phyloP scores from a whole-genome alignment of 2,888 invertebrate species.

The Xanthorhoe designata region DNA sequence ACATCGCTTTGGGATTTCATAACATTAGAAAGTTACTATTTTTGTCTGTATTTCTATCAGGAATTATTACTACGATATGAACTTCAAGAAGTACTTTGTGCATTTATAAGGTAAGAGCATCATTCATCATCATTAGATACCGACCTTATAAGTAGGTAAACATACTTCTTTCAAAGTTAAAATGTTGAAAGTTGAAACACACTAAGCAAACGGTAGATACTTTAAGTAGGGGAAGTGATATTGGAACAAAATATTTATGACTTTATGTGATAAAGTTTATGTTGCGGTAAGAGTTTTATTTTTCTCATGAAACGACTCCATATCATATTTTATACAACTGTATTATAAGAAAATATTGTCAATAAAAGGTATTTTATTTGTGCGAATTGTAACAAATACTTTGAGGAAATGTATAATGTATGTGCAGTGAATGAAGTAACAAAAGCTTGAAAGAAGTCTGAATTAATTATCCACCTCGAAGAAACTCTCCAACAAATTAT shows the following conservation, averaged over 20 bases:
- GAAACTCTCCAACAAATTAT: conserved; percentile 18
- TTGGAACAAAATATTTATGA: conserved; percentile 78
- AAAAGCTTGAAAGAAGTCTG: neutral
- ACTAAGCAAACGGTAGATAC: conserved; percentile 50
- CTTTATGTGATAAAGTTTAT: conserved; percentile 79
- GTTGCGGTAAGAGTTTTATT: conserved; percentile 80
- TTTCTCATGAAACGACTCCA: conserved; percentile 67
- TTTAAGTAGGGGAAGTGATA: conserved; percentile 63
- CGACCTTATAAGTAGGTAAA: neutral
- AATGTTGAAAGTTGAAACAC: conserved; percentile 57
- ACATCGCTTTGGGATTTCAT: conserved; percentile 26
- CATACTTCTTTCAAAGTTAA: conserved; percentile 41
- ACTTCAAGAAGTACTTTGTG: neutral
- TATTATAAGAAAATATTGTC: conserved; percentile 53
- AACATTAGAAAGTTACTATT: conserved; percentile 25
- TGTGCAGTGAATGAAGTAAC: neutral
- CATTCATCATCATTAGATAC: no score
- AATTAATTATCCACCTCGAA: neutral
- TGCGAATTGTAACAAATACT: conserved; percentile 24
- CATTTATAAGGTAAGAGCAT: no score
- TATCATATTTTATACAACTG: conserved; percentile 54
- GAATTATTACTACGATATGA: neutral
- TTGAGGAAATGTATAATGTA: conserved; percentile 9
- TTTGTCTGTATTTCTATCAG: neutral
- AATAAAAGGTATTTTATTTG: conserved; percentile 54